These are phyloP conservation scores for Crax fasciolata DNA, from an alignment of 2,797 vertebrate species.

Conservation along the genomic window DNA sequence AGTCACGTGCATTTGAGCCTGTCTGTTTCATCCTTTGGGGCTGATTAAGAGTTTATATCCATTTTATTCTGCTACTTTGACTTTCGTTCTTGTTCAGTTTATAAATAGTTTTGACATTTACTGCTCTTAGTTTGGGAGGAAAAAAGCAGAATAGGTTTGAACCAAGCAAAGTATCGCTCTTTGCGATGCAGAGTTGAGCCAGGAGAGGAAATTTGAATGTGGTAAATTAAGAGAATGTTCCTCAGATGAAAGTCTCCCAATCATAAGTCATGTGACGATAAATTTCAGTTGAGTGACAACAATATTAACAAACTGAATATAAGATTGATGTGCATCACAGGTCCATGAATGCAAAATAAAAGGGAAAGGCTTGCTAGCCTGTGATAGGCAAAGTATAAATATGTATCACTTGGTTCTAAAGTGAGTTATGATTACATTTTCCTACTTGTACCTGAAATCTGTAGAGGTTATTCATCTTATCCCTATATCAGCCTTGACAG, in stretches of 20 bases:
- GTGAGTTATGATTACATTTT: constrained; percentile 86
- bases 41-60: constrained; percentile 21
- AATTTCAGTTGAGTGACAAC: constrained; percentile 81
- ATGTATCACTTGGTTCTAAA: constrained; percentile 81
- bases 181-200: not conserved
- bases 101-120: constrained; percentile 72
- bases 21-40: not conserved
- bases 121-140: not conserved
- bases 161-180: not conserved
- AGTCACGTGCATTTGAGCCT: not conserved
- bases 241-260: constrained; percentile 62
- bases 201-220: constrained; percentile 54
- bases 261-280: constrained; percentile 75
- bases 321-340: constrained; percentile 76
- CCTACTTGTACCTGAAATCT: constrained; percentile 80
- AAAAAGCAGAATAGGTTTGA: constrained; percentile 5
- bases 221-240: constrained; percentile 71
- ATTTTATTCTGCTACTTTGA: constrained; percentile 60
- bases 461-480: constrained; percentile 84
- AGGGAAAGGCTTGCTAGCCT: constrained; percentile 70
- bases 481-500: constrained; percentile 80
- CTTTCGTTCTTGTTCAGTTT: constrained; percentile 44
- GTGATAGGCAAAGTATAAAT: constrained; percentile 79
- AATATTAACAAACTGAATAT: constrained; percentile 80
- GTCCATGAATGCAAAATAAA: constrained; percentile 70